Percentiles rank a stretch among this genome's conserved stretches.
Evolutionary conservation across 2,888 invertebrate species (phyloP).

Genomic region (Crossocerus cetratus): DNA sequence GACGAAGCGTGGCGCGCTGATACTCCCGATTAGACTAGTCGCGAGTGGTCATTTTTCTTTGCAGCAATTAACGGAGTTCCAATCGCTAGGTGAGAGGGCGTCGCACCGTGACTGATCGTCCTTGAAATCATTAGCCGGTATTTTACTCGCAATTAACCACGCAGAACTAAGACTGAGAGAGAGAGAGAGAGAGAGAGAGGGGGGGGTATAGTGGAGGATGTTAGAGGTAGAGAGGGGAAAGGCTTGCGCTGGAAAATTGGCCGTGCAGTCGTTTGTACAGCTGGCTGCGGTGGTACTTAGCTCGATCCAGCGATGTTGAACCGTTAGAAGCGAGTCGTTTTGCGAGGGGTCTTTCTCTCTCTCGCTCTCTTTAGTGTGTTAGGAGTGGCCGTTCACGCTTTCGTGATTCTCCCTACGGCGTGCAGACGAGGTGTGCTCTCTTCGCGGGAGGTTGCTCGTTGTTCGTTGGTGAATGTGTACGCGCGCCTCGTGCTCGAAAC

Average conservation of each 20-base stretch:
- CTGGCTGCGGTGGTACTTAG: constrained; percentile 24
- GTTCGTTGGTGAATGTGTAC: constrained; percentile 5
- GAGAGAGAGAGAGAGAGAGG: too few relatives aligned
- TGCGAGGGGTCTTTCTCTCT: constrained; percentile 7
- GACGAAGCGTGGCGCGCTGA: too few relatives aligned
- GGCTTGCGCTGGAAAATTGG: constrained; percentile 33
- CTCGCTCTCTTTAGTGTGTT: background rate
- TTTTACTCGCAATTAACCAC: constrained; percentile 31
- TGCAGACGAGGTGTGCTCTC: too few relatives aligned
- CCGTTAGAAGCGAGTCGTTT: constrained; percentile 28
- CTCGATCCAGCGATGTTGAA: constrained; percentile 13
- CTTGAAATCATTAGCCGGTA: constrained; percentile 23
- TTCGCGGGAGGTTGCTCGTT: background rate
- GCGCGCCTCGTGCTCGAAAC: too few relatives aligned
- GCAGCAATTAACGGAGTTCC: too few relatives aligned
- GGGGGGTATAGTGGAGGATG: too few relatives aligned
- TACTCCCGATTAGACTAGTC: background rate
- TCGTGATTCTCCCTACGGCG: constrained; percentile 47
- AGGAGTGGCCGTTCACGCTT: constrained; percentile 47
- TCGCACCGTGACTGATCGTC: constrained; percentile 20
- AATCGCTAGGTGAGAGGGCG: too few relatives aligned
- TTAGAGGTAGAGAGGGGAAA: too few relatives aligned
- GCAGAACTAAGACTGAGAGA: too few relatives aligned
- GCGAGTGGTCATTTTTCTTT: too few relatives aligned
- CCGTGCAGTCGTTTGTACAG: constrained; percentile 8